These are phyloP conservation scores for Platalea minor DNA, from an alignment of 2,797 vertebrate genomes.

Conservation along the genomic window DNA sequence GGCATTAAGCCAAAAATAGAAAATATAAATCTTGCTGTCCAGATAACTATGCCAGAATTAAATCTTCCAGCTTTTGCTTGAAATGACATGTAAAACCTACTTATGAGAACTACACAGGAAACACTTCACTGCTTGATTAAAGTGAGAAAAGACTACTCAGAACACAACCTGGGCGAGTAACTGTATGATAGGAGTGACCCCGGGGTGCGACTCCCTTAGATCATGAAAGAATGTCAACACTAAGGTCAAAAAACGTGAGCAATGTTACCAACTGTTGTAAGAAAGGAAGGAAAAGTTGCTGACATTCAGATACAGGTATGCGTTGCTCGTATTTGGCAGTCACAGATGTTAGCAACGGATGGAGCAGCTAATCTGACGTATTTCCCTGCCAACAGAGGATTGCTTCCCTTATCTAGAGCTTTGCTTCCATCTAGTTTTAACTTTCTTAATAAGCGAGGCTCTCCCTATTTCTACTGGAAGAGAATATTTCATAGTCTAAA, in stretches of 20 bases:
- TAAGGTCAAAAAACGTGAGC: neutral
- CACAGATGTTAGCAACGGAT: neutral
- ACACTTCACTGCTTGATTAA: neutral
- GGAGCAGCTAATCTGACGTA: neutral
- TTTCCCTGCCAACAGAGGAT: neutral
- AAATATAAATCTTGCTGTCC: neutral
- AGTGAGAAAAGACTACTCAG: neutral
- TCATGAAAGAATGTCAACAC: neutral
- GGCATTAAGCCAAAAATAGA: neutral
- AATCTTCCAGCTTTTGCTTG: neutral
- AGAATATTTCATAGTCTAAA: neutral
- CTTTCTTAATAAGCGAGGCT: neutral
- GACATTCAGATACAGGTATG: neutral
- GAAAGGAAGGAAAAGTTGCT: neutral
- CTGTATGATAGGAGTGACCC: neutral
- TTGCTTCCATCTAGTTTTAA: slow-evolving; percentile 55
- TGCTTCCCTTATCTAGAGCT: slow-evolving; percentile 26
- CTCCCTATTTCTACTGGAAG: neutral
- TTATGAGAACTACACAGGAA: neutral
- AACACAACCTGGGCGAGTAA: neutral
- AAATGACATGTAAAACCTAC: neutral
- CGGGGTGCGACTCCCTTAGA: neutral
- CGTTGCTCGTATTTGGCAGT: neutral
- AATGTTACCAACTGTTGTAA: neutral
- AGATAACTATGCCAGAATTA: neutral